Evolutionary conservation across 1,140 invertebrate species (phyloP), one percentile per base, ranked within the genome.

Genomic region (Drosophila lini): DNA sequence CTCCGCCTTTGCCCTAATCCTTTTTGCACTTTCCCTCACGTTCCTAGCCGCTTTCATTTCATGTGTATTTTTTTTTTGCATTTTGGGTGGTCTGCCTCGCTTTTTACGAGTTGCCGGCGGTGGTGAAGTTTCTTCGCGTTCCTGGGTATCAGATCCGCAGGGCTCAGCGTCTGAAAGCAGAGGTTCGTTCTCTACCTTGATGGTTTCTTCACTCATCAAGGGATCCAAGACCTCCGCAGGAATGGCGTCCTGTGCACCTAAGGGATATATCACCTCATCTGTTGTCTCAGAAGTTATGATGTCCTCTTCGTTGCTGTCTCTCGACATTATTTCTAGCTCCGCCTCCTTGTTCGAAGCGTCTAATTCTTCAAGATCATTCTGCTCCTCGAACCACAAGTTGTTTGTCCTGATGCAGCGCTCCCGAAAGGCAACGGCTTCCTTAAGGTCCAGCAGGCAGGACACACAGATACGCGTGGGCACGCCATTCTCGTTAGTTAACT

Each of bases 371-470:
- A 9, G 5, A 31, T 9, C 16, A 10, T 32, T 4, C 10, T 25
- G 32, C 3, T 53, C 13, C 8, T 64, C 9, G 11, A 36, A 32
- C 57, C 62, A 74, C 16, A 38, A 15, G 11, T 19, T 38, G 31
- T 81, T 59, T 0, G 22, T 61, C 22, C 52, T 50, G 10, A 81
- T 57, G n/a, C 79, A 81, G 8, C 55, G 74, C 9, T 65, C 44
- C 15, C 78, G 60, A 32, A 81, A 81, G 2, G 31, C 48, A 2
- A 78, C 31, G 16, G 79, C 79, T 19, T 74, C 44, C 15, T 81
- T 62, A 5, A 81, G 62, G 13, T 81, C 40, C 13, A 63, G 38
- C 47, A 71, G n/a, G 15, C 80, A 83, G 11, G 48, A 47, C 0
- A 50, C 13, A 9, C 81, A 83, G 41, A 84, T 84, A 2, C 28